These are phyloP conservation scores for Eudorcas thomsonii DNA, from an alignment of 2,113 vertebrate genomes.

Conservation along the genomic window DNA sequence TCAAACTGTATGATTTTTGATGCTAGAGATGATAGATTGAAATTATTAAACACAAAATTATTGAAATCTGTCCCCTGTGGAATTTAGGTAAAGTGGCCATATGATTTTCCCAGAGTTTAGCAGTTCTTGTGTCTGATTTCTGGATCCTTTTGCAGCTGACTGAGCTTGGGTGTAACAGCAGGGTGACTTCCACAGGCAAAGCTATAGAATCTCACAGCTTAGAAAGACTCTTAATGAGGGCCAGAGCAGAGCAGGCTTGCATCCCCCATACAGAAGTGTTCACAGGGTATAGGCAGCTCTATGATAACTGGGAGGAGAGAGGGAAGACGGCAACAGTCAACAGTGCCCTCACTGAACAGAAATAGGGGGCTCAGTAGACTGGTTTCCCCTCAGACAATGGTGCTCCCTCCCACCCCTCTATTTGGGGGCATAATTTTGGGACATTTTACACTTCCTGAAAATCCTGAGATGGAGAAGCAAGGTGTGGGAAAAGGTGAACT, in stretches of 20 bases:
- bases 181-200: neutral
- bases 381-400: neutral
- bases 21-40: conserved; percentile 4
- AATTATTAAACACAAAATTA: conserved; percentile 2
- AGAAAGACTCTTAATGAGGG: neutral
- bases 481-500: too few species aligned
- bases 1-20: neutral
- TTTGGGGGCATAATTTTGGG: neutral
- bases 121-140: neutral
- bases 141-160: neutral
- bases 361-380: neutral
- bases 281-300: neutral
- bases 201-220: neutral
- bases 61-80: neutral
- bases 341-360: neutral
- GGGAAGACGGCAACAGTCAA: too few species aligned
- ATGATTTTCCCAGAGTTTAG: neutral
- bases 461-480: neutral
- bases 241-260: neutral
- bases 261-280: neutral
- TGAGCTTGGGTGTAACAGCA: neutral
- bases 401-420: neutral
- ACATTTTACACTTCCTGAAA: neutral
- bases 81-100: neutral
- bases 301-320: neutral